phyloP scores from a whole-genome alignment of 2,797 vertebrate genomes.

The Lagodon rhomboides region DNA sequence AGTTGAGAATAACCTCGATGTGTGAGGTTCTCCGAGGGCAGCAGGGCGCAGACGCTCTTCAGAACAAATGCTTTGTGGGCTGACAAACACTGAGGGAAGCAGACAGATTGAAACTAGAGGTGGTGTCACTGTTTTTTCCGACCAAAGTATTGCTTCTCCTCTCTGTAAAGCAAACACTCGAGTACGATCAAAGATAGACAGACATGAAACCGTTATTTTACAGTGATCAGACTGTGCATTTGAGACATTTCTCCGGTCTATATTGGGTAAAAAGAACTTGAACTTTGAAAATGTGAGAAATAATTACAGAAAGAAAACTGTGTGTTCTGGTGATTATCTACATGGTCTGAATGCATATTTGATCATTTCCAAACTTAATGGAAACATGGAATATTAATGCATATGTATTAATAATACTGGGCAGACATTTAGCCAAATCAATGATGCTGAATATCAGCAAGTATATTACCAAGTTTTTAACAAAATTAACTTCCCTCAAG shows the following conservation, averaged over 20 bases:
- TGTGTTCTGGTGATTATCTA: not conserved
- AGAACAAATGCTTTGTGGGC: conserved; percentile 19
- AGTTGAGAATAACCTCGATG: conserved; percentile 29
- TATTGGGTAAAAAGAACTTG: not conserved
- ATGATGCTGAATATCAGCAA: not conserved
- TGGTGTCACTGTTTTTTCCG: conserved; percentile 12
- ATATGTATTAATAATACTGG: not conserved
- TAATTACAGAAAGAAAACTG: not conserved
- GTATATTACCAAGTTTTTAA: not conserved
- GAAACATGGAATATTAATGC: not conserved
- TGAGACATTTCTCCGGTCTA: no score
- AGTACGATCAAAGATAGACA: not conserved
- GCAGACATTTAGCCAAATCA: conserved; percentile 1
- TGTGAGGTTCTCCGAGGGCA: conserved; percentile 32
- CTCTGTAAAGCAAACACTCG: not conserved
- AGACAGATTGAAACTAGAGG: conserved; percentile 36
- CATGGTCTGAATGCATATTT: not conserved
- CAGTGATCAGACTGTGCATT: not conserved
- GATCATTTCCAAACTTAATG: not conserved
- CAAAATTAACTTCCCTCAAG: not conserved
- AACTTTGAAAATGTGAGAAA: not conserved
- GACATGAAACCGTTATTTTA: not conserved
- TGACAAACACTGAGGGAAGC: conserved; percentile 37
- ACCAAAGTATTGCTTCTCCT: conserved; percentile 4
- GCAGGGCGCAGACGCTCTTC: conserved; percentile 28